Conservation (phyloP, 2,113 vertebrate genomes). For the Hiodon alosoides region DNA sequence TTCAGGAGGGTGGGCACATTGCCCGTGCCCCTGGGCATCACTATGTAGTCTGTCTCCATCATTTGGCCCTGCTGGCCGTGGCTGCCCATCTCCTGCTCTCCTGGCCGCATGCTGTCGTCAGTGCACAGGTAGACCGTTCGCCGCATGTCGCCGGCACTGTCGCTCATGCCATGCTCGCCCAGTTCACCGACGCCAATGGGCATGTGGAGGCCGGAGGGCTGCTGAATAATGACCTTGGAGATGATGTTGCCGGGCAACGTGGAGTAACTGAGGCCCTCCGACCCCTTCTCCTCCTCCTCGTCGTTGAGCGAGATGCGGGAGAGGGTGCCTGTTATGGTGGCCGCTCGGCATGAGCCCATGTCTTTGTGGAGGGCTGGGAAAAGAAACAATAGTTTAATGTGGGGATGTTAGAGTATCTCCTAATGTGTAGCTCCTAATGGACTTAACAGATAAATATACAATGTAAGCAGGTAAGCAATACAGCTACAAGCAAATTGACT, state of each 20-base stretch:
- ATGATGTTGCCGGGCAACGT: slow-evolving; percentile 96
- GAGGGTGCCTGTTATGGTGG: slow-evolving; percentile 92
- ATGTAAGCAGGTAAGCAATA: no score
- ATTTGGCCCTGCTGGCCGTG: slow-evolving; percentile 80
- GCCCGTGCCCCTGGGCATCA: slow-evolving; percentile 80
- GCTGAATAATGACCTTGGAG: slow-evolving; percentile 98
- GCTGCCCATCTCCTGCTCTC: slow-evolving; percentile 81
- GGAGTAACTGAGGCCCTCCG: slow-evolving; percentile 92
- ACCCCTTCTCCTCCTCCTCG: slow-evolving; percentile 86
- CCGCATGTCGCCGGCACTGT: slow-evolving; percentile 76
- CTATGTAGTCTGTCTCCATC: slow-evolving; percentile 98
- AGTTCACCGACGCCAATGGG: slow-evolving; percentile 85
- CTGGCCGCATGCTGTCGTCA: slow-evolving; percentile 83
- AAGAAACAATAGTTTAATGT: slow-evolving; percentile 27
- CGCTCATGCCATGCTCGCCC: slow-evolving; percentile 81
- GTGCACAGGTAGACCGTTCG: slow-evolving; percentile 95
- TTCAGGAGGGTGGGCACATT: slow-evolving; percentile 81
- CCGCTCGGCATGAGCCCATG: slow-evolving; percentile 90
- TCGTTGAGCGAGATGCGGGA: slow-evolving; percentile 97
- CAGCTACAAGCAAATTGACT: no score
- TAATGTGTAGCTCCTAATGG: no score
- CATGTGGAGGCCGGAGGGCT: slow-evolving; percentile 87
- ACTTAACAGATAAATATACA: no score
- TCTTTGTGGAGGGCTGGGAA: slow-evolving; percentile 92
- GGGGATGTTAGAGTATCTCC: no score